Percentiles rank a stretch among this genome's conserved stretches.
Conservation (phyloP, 2,888 invertebrate species). For the Archaeoteleia sp. region DNA sequence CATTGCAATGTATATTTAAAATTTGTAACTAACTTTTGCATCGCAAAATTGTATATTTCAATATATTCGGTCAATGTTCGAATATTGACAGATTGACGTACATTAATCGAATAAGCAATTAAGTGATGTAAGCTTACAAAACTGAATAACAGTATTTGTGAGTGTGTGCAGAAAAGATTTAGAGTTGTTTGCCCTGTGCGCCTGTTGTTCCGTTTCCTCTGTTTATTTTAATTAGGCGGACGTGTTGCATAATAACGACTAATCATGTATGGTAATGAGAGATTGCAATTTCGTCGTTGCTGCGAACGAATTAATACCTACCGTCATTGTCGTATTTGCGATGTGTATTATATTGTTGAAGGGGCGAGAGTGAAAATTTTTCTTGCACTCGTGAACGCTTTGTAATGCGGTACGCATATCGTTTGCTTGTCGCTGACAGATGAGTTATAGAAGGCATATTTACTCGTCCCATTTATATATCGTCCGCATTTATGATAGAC, state of each 20-base stretch:
- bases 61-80: too few relatives aligned
- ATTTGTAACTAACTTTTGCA: too few relatives aligned
- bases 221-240: slow-evolving; percentile 32
- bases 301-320: too few relatives aligned
- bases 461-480: slow-evolving; percentile 29
- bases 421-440: slow-evolving; percentile 26
- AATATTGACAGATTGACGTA: slow-evolving; percentile 14
- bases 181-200: slow-evolving; percentile 17
- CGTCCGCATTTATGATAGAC: slow-evolving; percentile 28
- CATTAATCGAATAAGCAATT: slow-evolving; percentile 15
- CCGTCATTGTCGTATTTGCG: too few relatives aligned
- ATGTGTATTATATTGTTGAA: too few relatives aligned
- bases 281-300: slow-evolving; percentile 22
- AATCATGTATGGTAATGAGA: slow-evolving; percentile 43
- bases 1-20: too few relatives aligned
- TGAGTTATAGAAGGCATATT: slow-evolving; percentile 33
- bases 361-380: slow-evolving; percentile 13
- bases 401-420: slow-evolving; percentile 1
- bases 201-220: slow-evolving; percentile 17
- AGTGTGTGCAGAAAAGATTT: slow-evolving; percentile 24
- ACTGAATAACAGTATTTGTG: slow-evolving; percentile 7
- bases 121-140: slow-evolving; percentile 1
- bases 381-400: slow-evolving; percentile 16
- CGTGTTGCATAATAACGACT: slow-evolving; percentile 26
- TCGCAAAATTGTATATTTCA: too few relatives aligned